phyloP scores from a whole-genome alignment of 2,113 vertebrate genomes.

The Sinosuthora webbiana region DNA sequence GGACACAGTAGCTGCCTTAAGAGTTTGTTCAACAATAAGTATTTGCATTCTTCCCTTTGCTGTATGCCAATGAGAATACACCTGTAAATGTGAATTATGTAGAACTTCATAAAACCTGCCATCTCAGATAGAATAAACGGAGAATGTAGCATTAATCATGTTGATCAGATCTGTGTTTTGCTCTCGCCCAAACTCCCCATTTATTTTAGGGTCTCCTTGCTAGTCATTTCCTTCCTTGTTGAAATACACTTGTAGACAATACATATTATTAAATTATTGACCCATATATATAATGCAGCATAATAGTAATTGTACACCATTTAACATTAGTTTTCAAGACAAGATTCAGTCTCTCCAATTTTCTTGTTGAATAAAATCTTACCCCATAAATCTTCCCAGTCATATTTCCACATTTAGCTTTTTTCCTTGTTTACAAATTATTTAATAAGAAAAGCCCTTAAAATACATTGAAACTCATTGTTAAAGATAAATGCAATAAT shows the following conservation, averaged over 20 bases:
- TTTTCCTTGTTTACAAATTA: background rate
- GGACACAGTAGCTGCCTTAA: too few relatives aligned
- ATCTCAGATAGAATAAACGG: too few relatives aligned
- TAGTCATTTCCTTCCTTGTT: background rate
- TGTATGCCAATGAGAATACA: too few relatives aligned
- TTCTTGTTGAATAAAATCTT: background rate
- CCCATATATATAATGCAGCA: background rate
- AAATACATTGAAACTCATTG: background rate
- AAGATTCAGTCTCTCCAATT: background rate
- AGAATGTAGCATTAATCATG: too few relatives aligned
- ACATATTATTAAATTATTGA: background rate
- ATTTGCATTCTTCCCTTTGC: too few relatives aligned
- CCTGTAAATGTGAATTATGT: too few relatives aligned
- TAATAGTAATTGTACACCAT: background rate
- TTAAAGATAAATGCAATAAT: background rate
- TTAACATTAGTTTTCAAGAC: background rate
- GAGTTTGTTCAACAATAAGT: too few relatives aligned
- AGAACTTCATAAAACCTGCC: too few relatives aligned
- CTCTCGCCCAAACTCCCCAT: too few relatives aligned
- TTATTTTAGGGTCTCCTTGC: too few relatives aligned
- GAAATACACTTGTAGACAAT: background rate
- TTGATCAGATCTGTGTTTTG: too few relatives aligned
- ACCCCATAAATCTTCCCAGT: background rate
- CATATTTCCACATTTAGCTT: background rate
- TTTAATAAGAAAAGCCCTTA: background rate